Conservation (phyloP, 2,888 invertebrate genomes). For the Conomelus anceps region DNA sequence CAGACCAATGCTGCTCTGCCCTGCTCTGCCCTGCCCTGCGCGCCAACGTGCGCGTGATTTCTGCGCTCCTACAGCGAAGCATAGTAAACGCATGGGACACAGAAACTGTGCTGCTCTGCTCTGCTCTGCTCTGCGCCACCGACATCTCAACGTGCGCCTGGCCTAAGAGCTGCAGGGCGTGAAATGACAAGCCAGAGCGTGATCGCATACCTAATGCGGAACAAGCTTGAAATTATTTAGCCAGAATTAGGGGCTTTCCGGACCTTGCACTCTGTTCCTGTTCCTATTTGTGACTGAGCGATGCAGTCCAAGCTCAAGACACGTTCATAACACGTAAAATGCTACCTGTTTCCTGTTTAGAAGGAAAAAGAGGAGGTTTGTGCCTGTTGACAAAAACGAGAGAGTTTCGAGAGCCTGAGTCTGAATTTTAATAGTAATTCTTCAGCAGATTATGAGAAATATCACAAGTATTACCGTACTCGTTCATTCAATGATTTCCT, state of each 20-base stretch:
- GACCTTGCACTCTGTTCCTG: not conserved
- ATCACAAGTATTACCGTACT: too few relatives aligned
- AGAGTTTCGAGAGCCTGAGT: not conserved
- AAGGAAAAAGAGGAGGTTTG: not conserved
- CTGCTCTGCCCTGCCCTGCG: too few relatives aligned
- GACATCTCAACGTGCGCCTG: too few relatives aligned
- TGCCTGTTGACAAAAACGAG: not conserved
- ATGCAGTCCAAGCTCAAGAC: not conserved
- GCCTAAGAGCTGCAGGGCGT: not conserved
- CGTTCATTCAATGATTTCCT: too few relatives aligned
- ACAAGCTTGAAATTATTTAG: not conserved
- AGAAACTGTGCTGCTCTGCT: too few relatives aligned
- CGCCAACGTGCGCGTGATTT: too few relatives aligned
- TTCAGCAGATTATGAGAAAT: too few relatives aligned
- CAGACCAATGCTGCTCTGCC: too few relatives aligned
- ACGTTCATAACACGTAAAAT: not conserved
- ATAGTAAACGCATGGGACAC: too few relatives aligned
- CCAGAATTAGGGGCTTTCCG: not conserved
- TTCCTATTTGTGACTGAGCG: not conserved
- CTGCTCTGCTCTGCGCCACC: too few relatives aligned
- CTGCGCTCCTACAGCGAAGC: too few relatives aligned
- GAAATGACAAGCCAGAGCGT: not conserved
- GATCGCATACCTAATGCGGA: not conserved
- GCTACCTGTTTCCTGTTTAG: not conserved
- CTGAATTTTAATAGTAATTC: too few relatives aligned